Evolutionary conservation across 2,113 vertebrate genomes (phyloP).

Genomic region (Phyllostomus discolor): DNA sequence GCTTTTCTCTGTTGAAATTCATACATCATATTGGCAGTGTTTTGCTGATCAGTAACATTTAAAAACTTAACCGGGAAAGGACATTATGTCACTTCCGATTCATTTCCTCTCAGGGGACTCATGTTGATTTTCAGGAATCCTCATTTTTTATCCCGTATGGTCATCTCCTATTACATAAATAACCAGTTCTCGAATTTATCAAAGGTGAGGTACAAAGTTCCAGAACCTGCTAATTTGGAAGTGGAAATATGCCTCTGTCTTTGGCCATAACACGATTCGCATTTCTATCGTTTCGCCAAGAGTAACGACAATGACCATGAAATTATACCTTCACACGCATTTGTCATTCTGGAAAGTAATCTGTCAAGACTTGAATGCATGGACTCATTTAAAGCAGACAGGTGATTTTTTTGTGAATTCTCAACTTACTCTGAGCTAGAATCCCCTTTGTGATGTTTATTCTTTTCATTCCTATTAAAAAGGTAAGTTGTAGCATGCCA

Average conservation of each 20-base stretch:
- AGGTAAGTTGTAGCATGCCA: not conserved
- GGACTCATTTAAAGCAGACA: not conserved
- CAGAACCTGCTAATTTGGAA: not conserved
- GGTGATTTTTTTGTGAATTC: not conserved
- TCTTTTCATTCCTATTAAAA: slow-evolving; percentile 14
- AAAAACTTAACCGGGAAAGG: not conserved
- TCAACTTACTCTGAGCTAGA: not conserved
- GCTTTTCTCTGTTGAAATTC: not conserved
- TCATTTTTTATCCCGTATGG: not conserved
- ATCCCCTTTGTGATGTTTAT: slow-evolving; percentile 23
- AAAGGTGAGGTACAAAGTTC: not conserved
- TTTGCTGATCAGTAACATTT: not conserved
- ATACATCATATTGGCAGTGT: not conserved
- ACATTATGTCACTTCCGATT: not conserved
- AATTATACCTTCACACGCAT: not conserved
- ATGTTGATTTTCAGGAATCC: not conserved
- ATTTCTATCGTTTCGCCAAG: not conserved
- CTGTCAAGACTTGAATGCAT: not conserved
- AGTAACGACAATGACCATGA: not conserved
- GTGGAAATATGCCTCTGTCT: not conserved
- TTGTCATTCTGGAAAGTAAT: not conserved
- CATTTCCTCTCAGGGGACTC: not conserved
- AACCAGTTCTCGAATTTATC: not conserved
- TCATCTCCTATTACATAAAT: not conserved
- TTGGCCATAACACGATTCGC: not conserved